Conservation (phyloP, 2,113 vertebrate genomes). For the Cyprinus carpio region DNA sequence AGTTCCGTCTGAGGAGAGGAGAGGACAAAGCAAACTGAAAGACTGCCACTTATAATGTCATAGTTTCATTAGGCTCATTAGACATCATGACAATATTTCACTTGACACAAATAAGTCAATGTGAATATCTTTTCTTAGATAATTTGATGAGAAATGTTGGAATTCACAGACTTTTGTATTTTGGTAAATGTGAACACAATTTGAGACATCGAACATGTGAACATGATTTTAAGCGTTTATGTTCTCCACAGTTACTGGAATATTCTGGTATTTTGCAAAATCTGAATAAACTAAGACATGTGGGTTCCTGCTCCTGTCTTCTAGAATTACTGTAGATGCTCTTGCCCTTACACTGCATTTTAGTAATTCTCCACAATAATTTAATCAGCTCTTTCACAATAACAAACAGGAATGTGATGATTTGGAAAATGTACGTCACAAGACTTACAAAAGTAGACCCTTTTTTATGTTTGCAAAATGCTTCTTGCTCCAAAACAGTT, state of each 20-base stretch:
- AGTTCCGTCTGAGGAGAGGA: conserved; percentile 69
- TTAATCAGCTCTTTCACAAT: conserved; percentile 2
- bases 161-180: neutral
- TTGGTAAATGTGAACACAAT: neutral
- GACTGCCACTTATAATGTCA: neutral
- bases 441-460: neutral
- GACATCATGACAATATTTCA: neutral
- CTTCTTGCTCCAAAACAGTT: conserved; percentile 12
- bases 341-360: conserved; percentile 4
- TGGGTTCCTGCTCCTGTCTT: neutral
- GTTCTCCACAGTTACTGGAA: neutral
- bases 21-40: neutral
- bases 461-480: neutral
- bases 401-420: neutral
- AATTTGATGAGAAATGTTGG: neutral
- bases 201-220: neutral
- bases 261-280: neutral
- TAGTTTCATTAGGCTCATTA: neutral
- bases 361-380: neutral
- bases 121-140: neutral
- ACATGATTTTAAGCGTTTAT: conserved; percentile 2
- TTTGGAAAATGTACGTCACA: conserved; percentile 2
- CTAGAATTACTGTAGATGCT: neutral
- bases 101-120: neutral
- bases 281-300: neutral